phyloP scores from a whole-genome alignment of 2,113 vertebrate species.

The Coryphaenoides rupestris region DNA sequence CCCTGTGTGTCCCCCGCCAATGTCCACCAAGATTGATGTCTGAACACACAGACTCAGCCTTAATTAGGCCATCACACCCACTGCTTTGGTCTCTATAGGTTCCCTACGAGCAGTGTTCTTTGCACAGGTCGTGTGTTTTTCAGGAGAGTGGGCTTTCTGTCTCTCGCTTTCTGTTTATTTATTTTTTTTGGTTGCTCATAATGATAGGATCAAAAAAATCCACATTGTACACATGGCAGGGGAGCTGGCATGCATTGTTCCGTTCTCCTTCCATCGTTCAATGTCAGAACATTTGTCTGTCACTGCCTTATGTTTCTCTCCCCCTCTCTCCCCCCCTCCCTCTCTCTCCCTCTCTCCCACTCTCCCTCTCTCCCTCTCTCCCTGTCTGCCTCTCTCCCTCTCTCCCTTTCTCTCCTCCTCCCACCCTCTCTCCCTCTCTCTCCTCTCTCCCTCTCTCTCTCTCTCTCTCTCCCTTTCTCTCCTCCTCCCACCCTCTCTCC shows the following conservation, averaged over 20 bases:
- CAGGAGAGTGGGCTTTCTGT: constrained; percentile 18
- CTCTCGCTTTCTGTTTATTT: constrained; percentile 12
- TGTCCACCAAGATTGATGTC: no score
- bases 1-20: no score
- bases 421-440: neutral
- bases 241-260: constrained; percentile 14
- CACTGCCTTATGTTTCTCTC: constrained; percentile 1
- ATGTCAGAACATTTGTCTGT: constrained; percentile 12
- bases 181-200: constrained; percentile 25
- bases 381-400: no score
- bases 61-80: constrained; percentile 72
- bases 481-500: constrained; percentile 6
- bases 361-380: neutral
- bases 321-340: constrained; percentile 4
- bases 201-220: constrained; percentile 22
- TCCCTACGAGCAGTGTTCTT: constrained; percentile 48
- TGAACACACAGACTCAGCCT: constrained; percentile 63
- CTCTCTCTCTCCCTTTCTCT: no score
- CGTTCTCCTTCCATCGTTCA: neutral
- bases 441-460: no score
- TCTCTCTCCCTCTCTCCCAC: neutral
- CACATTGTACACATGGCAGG: constrained; percentile 28
- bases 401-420: neutral
- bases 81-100: constrained; percentile 69
- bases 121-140: constrained; percentile 58